phyloP scores from a whole-genome alignment of 1,140 invertebrate genomes.

The Myzus persicae region DNA sequence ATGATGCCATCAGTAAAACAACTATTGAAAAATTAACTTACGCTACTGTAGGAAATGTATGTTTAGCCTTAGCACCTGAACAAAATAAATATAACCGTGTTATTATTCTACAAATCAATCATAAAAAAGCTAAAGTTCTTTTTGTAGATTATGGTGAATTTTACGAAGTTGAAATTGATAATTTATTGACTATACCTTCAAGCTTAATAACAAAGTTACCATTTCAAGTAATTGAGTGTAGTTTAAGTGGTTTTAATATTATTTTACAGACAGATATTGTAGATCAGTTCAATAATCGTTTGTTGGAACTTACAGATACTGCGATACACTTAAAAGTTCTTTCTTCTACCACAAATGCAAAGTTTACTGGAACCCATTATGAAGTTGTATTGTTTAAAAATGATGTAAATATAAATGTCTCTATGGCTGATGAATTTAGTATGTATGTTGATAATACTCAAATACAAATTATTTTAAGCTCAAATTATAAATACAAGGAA shows the following conservation, averaged over 20 bases:
- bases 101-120: neutral
- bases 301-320: slow-evolving; percentile 11
- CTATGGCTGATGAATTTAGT: slow-evolving; percentile 20
- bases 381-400: slow-evolving; percentile 49
- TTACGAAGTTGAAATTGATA: neutral
- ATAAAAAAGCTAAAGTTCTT: neutral
- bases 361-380: neutral
- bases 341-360: neutral
- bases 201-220: slow-evolving; percentile 29
- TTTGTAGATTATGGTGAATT: slow-evolving; percentile 41
- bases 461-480: slow-evolving; percentile 48
- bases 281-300: neutral
- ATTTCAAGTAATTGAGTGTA: slow-evolving; percentile 53
- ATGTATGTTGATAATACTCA: slow-evolving; percentile 20
- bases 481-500: slow-evolving; percentile 13
- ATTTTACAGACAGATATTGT: neutral
- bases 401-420: slow-evolving; percentile 23
- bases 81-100: slow-evolving; percentile 39
- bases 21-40: neutral
- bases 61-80: neutral
- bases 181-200: slow-evolving; percentile 37
- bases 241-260: slow-evolving; percentile 46
- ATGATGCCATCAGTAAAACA: neutral
- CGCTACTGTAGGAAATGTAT: slow-evolving; percentile 11
- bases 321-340: slow-evolving; percentile 15